Conservation (phyloP, 2,888 invertebrate genomes). For the Onchidella celtica region DNA sequence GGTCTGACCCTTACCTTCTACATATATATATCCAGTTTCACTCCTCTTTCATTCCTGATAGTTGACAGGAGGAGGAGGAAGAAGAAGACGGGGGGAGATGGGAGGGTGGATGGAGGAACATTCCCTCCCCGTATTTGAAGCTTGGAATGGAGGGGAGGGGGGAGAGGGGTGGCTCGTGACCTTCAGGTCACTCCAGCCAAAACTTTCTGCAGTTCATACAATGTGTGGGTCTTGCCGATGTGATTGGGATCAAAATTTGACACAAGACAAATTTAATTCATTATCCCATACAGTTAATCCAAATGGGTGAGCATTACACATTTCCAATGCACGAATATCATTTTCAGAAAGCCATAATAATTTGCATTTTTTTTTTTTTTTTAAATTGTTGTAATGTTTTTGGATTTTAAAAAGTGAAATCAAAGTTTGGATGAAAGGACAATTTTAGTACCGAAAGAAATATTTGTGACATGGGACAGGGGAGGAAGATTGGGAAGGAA, state of each 20-base stretch:
- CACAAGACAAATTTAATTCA: too few relatives aligned
- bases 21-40: not conserved
- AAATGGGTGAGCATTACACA: too few relatives aligned
- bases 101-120: not conserved
- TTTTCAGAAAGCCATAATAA: too few relatives aligned
- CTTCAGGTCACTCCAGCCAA: constrained; percentile 24
- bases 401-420: too few relatives aligned
- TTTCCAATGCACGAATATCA: too few relatives aligned
- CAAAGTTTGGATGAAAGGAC: too few relatives aligned
- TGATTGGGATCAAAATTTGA: too few relatives aligned
- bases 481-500: not conserved
- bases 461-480: too few relatives aligned
- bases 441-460: too few relatives aligned
- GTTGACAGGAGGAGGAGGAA: not conserved
- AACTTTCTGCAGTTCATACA: constrained; percentile 27
- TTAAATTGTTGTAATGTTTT: too few relatives aligned
- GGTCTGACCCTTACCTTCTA: constrained; percentile 33
- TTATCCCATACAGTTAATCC: too few relatives aligned
- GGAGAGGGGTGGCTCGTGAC: not conserved
- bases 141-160: constrained; percentile 10
- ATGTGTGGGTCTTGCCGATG: not conserved
- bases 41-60: constrained; percentile 8
- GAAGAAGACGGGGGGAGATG: not conserved
- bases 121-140: not conserved
- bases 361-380: too few relatives aligned